Percentiles rank a stretch among this genome's conserved stretches.
Conservation (phyloP, 1,140 invertebrate species). For the Pararge aegeria region DNA sequence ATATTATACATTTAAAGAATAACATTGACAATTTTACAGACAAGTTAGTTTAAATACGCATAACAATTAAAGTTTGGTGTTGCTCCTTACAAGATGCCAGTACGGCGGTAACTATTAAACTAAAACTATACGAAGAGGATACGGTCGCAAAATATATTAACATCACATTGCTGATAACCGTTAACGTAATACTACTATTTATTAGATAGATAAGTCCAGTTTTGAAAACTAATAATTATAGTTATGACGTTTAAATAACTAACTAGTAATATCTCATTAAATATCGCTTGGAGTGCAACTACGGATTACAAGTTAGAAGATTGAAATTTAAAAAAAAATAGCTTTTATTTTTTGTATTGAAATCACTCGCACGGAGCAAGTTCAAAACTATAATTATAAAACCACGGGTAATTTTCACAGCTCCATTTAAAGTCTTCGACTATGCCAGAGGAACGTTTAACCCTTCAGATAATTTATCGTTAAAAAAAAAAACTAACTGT, state of each 20-base stretch:
- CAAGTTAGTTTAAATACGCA: slow-evolving; percentile 21
- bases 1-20: not conserved
- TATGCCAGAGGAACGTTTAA: slow-evolving; percentile 21
- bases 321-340: not conserved
- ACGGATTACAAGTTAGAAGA: not conserved
- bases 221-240: not conserved
- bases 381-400: not conserved
- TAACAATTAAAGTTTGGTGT: slow-evolving; percentile 51
- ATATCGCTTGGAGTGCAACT: slow-evolving; percentile 46
- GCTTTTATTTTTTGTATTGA: not conserved
- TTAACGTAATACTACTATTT: not conserved
- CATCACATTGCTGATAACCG: slow-evolving; percentile 14
- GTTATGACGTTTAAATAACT: slow-evolving; percentile 14
- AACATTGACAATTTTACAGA: slow-evolving; percentile 9
- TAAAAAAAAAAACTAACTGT: not conserved
- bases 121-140: slow-evolving; percentile 36
- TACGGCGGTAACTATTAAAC: slow-evolving; percentile 57
- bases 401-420: slow-evolving; percentile 20
- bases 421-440: slow-evolving; percentile 22
- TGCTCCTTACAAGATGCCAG: slow-evolving; percentile 63
- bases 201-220: not conserved
- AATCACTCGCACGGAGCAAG: not conserved
- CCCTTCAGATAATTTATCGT: slow-evolving; percentile 1
- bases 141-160: slow-evolving; percentile 45
- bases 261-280: slow-evolving; percentile 65